phyloP scores from a whole-genome alignment of 2,797 vertebrate genomes.

The Hypotaenidia okinawae region DNA sequence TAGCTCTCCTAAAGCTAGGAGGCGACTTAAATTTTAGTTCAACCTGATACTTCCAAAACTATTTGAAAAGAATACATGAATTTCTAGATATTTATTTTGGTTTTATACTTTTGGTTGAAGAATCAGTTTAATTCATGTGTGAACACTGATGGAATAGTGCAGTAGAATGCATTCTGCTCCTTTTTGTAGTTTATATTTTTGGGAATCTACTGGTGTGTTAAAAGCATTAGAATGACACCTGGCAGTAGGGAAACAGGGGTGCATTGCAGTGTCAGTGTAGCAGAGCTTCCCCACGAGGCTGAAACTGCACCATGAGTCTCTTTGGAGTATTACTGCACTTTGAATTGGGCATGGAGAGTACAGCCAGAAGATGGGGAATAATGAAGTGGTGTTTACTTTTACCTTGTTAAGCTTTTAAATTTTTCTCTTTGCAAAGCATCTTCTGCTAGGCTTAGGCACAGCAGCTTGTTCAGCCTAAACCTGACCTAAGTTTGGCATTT shows the following conservation, averaged over 20 bases:
- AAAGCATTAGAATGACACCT: neutral
- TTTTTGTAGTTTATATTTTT: slow-evolving; percentile 41
- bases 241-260: neutral
- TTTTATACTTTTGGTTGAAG: slow-evolving; percentile 12
- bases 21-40: neutral
- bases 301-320: neutral
- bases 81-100: slow-evolving; percentile 40
- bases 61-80: neutral
- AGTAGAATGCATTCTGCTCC: slow-evolving; percentile 65
- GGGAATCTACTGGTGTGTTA: neutral
- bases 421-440: neutral
- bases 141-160: neutral
- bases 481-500: slow-evolving; percentile 10
- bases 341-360: neutral
- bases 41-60: neutral
- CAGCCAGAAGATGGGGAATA: neutral
- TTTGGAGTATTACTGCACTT: neutral
- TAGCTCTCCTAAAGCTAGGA: neutral
- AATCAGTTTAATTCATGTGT: slow-evolving; percentile 15
- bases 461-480: slow-evolving; percentile 42
- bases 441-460: neutral
- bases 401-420: neutral
- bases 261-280: neutral
- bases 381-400: neutral
- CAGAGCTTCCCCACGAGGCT: neutral